A percentile compares a stretch with the other conserved stretches of the same genome.
These are phyloP conservation scores for Schizothorax lantsangensis DNA, from an alignment of 2,797 vertebrate species.

Conservation along the genomic window DNA sequence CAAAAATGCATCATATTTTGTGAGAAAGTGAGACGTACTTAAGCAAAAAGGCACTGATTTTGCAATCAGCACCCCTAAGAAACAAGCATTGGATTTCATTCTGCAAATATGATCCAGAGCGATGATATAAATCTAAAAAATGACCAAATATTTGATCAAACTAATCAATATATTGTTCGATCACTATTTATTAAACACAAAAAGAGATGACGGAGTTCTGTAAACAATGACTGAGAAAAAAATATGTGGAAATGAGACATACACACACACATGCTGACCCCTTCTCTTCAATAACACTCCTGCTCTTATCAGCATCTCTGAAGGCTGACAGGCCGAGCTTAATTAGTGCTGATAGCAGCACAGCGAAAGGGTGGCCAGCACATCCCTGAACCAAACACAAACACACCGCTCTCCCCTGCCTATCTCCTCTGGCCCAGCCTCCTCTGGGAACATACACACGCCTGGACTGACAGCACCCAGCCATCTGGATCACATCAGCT, in stretches of 20 bases:
- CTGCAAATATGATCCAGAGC: neutral
- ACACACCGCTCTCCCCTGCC: slow-evolving; percentile 38
- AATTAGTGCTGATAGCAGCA: slow-evolving; percentile 63
- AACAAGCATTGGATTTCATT: neutral
- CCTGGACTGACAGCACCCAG: slow-evolving; percentile 47
- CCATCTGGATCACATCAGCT: slow-evolving; percentile 50
- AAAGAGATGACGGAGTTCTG: neutral
- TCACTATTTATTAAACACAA: neutral
- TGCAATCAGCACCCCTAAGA: neutral
- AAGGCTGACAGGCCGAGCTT: slow-evolving; percentile 63
- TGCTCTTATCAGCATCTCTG: slow-evolving; percentile 61
- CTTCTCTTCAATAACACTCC: slow-evolving; percentile 40
- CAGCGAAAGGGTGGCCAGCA: slow-evolving; percentile 40
- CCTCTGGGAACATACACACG: slow-evolving; percentile 54
- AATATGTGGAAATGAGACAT: neutral
- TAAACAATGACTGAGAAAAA: slow-evolving; percentile 1
- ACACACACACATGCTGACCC: slow-evolving; percentile 21
- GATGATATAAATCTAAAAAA: neutral
- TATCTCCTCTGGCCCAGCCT: slow-evolving; percentile 49
- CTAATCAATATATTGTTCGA: neutral
- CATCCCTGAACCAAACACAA: slow-evolving; percentile 51
- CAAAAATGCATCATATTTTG: neutral
- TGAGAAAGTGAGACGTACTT: neutral
- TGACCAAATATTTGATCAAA: neutral
- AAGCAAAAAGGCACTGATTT: neutral